Conservation (phyloP, 2,113 vertebrate species). For the Rana temporaria region DNA sequence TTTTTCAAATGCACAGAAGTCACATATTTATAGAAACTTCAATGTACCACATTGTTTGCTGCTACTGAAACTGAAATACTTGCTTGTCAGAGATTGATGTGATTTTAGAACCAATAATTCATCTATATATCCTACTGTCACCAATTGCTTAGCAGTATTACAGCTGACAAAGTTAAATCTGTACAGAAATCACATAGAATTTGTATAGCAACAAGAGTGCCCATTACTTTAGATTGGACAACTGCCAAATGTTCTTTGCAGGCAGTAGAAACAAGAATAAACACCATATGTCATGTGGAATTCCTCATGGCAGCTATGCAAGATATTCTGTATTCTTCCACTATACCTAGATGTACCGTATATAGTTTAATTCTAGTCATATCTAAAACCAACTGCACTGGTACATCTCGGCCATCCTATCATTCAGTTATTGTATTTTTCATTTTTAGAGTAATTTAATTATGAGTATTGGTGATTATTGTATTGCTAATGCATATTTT, state of each 20-base stretch:
- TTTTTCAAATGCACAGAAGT: too few species aligned
- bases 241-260: neutral
- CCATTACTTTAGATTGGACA: constrained; percentile 6
- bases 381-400: too few species aligned
- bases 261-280: constrained; percentile 30
- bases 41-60: neutral
- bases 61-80: neutral
- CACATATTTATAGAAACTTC: too few species aligned
- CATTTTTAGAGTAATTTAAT: too few species aligned
- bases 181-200: neutral
- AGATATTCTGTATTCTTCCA: neutral
- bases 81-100: neutral
- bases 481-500: too few species aligned
- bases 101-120: neutral
- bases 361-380: neutral
- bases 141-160: neutral
- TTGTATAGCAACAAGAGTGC: constrained; percentile 6
- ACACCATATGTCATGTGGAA: constrained; percentile 20
- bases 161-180: neutral
- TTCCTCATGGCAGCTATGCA: constrained; percentile 14
- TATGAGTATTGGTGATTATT: too few species aligned
- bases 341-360: neutral
- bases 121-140: neutral
- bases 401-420: too few species aligned
- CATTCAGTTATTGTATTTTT: too few species aligned